Conservation (phyloP, 2,888 invertebrate genomes). For the Colostygia pectinataria region DNA sequence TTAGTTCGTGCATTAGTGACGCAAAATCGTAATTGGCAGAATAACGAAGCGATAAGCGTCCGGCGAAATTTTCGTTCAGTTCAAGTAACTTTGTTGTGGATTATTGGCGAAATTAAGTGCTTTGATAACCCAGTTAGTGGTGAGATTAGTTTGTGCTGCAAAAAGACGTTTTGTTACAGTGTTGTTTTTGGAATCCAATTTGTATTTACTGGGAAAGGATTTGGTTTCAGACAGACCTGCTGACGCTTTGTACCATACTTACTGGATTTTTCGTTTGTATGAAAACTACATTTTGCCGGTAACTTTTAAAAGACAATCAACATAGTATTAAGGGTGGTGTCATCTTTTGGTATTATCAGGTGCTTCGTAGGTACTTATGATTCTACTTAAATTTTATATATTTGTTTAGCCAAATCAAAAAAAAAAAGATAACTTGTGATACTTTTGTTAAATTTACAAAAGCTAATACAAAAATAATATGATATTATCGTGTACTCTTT, state of each 20-base stretch:
- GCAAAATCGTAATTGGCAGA: slow-evolving; percentile 12
- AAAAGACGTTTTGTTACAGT: slow-evolving; percentile 4
- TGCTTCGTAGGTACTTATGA: no score
- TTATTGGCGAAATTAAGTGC: slow-evolving; percentile 33
- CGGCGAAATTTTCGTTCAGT: slow-evolving; percentile 26
- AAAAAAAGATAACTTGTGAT: background rate
- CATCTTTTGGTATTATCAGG: no score
- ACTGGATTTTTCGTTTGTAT: no score
- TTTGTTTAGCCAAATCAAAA: background rate
- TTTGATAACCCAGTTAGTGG: slow-evolving; percentile 30
- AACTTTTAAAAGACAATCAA: no score
- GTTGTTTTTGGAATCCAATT: slow-evolving; percentile 2
- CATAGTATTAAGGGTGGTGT: no score
- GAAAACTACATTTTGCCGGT: no score
- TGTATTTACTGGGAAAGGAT: background rate
- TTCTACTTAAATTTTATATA: background rate
- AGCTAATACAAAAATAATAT: slow-evolving; percentile 19
- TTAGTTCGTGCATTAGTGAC: slow-evolving; percentile 10
- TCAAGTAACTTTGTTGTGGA: slow-evolving; percentile 29
- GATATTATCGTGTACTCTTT: slow-evolving; percentile 17
- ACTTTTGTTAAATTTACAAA: slow-evolving; percentile 11
- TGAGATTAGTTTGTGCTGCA: slow-evolving; percentile 21
- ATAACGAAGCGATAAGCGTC: slow-evolving; percentile 25
- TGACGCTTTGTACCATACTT: background rate
- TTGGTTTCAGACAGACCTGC: background rate